Percentiles rank a stretch among this genome's conserved stretches.
These are phyloP conservation scores for Serinus canaria DNA, from an alignment of 2,113 vertebrate species.

Conservation along the genomic window DNA sequence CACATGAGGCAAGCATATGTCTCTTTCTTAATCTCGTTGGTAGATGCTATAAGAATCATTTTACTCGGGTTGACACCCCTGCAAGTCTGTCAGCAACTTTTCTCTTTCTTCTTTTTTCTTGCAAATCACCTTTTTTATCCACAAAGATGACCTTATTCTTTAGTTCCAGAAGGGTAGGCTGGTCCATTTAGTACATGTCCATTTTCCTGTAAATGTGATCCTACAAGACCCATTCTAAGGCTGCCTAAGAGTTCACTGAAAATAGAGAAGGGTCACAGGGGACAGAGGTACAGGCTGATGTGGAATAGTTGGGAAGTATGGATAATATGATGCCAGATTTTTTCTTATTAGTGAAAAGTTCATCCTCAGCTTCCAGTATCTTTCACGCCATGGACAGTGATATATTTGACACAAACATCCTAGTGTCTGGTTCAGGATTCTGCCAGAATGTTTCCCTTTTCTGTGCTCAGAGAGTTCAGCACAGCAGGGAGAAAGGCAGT, in stretches of 20 bases:
- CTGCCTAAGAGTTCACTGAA: background rate
- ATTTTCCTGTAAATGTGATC: background rate
- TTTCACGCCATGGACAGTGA: background rate
- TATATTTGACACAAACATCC: background rate
- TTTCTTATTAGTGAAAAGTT: background rate
- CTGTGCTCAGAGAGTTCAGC: background rate
- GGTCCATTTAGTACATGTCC: background rate
- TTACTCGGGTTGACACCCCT: background rate
- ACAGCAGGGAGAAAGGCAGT: background rate
- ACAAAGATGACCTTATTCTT: background rate
- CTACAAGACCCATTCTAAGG: background rate
- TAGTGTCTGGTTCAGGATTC: background rate
- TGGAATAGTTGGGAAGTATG: background rate
- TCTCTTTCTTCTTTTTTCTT: background rate
- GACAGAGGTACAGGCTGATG: background rate
- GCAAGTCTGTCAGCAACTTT: background rate
- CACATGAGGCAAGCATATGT: background rate
- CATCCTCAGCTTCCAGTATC: background rate
- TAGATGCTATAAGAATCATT: background rate
- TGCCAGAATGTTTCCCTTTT: background rate
- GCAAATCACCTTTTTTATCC: background rate
- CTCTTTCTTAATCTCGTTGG: background rate
- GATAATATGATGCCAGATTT: background rate
- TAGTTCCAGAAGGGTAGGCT: background rate
- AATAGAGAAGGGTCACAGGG: background rate